Evolutionary conservation across 2,797 vertebrate species (phyloP), one percentile per base, ranked within the genome.

Genomic region (Allobates femoralis): DNA sequence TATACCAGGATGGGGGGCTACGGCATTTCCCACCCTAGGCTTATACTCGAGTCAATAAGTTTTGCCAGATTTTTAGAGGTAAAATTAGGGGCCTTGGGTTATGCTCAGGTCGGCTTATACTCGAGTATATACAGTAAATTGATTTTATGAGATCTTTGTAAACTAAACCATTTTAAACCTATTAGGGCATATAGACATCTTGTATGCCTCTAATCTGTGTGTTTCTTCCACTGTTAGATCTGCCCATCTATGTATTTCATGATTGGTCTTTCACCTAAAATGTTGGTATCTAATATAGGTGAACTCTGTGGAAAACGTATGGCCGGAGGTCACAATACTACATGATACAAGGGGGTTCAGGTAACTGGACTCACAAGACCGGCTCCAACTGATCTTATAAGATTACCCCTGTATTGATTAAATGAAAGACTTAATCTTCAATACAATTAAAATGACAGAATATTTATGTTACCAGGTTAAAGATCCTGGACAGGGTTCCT

Each of bases 401-500:
- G 0, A 30, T 1, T 19, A 32, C 30, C 15, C 30, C 19, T 69
- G 11, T 21, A 21, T 18, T 69, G 32, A 37, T 32, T 69, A 71
- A 71, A 71, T 37, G 0, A 11, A 41, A 41, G 19, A 23, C 0
- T 37, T 19, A 5, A 19, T 67, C 34, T 67, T 18, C 28, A 32
- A 18, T 67, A 19, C 18, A 5, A 23, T 71, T 2, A 10, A 37
- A 37, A 19, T 3, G 26, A n/a, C 66, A 71, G 67, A 71, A 41
- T 10, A 23, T 34, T 4, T 71, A 62, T 66, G 34, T 97, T 97
- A 99, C 98, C 98, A 98, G 97, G 95, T 96, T 99, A 96, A 99
- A 99, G 95, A 99, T 96, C 95, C 91, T 98, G 94, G 97, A 98
- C 92, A 99, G 96, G 90, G 96, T 93, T 88, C 97, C 96, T 94